Base-by-base conservation (phyloP, 2,797 vertebrate genomes). In the Mus spretus region DNA sequence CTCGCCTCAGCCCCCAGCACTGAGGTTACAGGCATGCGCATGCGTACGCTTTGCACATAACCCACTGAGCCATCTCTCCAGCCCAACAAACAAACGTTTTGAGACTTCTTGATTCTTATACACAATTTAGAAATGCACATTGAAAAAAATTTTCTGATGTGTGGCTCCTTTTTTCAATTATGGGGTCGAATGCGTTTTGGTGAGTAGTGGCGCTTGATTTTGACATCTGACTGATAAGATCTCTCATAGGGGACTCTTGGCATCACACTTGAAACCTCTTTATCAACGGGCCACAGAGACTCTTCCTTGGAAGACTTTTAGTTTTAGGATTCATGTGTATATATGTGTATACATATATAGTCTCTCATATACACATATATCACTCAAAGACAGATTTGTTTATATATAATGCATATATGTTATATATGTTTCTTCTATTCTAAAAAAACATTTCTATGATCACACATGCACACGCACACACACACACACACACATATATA, bases 191-290 rank as follows among this genome's bases (percentile, higher is more conserved):
- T 65, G 3, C 91, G 47, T 70, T 89, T 96, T 59, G 2, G 5
- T 89, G 19, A 84, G 70, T 11, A 63, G 50, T 50, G 37, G 6
- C 37, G 53, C 93, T 80, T 92, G 47, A 96, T 87, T 94, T 93
- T 90, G 31, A 7, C 7, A 1, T 90, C 47, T 14, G 40, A n/a
- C 84, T 65, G 47, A 74, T 83, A 22, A 53, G 1, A 81, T 82
- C 44, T 91, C 44, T 91, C 17, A 40, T 10, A 19, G 13, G 47
- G 75, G 4, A 59, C 22, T 96, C 80, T 85, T 65, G 31, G 24
- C 47, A 37, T 81, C 37, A 17, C 53, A 83, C 47, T 84, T 91
- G 85, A 92, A 90, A 95, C 57, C 53, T 63, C 44, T 80, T 59
- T 90, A 81, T 22, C 22, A 70, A 22, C 82, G 65, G n/a, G 11